A percentile compares a stretch with the other conserved stretches of the same genome.
Conservation (phyloP, 30 jellyfish, hydroid and myxozoan species). For the Nemopilema nomurai region DNA sequence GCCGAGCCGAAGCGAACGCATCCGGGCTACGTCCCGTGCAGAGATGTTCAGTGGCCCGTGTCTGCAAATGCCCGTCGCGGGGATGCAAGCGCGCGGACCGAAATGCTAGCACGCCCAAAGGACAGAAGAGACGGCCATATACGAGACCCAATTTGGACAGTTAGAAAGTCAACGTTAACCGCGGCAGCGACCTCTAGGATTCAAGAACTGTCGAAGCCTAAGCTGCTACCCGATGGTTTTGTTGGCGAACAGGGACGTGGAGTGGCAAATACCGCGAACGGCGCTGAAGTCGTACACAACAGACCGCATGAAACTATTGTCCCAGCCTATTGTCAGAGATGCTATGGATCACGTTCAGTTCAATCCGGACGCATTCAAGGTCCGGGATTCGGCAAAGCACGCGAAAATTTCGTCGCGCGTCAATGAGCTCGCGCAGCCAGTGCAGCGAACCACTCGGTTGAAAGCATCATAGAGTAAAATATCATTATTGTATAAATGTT, state of each 20-base stretch:
- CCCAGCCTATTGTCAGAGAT: slow-evolving; percentile 89
- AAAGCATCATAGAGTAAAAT: slow-evolving; percentile 8
- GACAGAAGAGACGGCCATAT: slow-evolving; percentile 63
- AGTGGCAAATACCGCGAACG: slow-evolving; percentile 78
- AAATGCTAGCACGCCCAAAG: slow-evolving; percentile 80
- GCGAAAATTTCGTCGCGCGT: slow-evolving; percentile 74
- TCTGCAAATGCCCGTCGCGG: slow-evolving; percentile 66
- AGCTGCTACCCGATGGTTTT: slow-evolving; percentile 71
- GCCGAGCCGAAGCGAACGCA: slow-evolving; percentile 85
- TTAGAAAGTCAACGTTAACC: slow-evolving; percentile 52
- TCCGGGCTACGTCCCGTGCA: slow-evolving; percentile 63
- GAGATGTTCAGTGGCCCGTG: slow-evolving; percentile 93
- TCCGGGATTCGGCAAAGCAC: slow-evolving; percentile 72
- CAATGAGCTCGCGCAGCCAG: slow-evolving; percentile 84
- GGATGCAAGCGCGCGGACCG: slow-evolving; percentile 63
- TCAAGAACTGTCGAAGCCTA: slow-evolving; percentile 86
- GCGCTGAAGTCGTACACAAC: slow-evolving; percentile 61
- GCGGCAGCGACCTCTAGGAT: slow-evolving; percentile 72
- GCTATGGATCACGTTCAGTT: slow-evolving; percentile 94
- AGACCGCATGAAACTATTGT: slow-evolving; percentile 64
- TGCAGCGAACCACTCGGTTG: slow-evolving; percentile 44
- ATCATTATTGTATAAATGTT: not conserved
- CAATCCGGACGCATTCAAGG: slow-evolving; percentile 93
- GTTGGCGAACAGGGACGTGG: slow-evolving; percentile 84
- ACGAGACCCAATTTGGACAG: slow-evolving; percentile 81